phyloP scores from a whole-genome alignment of 2,888 invertebrate species.

The Hypsopygia costalis region DNA sequence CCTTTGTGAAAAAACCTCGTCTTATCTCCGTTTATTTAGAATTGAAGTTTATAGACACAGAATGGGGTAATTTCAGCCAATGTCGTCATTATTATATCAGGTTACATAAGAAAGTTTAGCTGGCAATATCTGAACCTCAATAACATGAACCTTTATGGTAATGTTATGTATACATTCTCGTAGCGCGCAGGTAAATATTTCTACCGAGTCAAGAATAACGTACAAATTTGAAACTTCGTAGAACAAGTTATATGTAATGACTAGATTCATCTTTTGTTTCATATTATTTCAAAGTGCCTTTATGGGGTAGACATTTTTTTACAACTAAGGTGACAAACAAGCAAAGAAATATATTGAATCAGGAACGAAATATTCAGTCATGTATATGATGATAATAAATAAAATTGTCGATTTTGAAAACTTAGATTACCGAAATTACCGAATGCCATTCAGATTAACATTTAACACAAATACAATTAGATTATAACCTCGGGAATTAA shows the following conservation, averaged over 20 bases:
- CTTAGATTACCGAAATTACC: no score
- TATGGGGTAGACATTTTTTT: no score
- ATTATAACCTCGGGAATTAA: no score
- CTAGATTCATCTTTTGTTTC: no score
- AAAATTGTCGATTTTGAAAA: no score
- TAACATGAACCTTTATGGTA: slow-evolving; percentile 57
- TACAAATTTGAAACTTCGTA: slow-evolving; percentile 33
- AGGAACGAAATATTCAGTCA: no score
- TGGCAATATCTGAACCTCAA: slow-evolving; percentile 45
- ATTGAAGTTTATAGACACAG: slow-evolving; percentile 4
- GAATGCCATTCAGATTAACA: no score
- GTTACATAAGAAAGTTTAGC: slow-evolving; percentile 41
- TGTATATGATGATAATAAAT: no score
- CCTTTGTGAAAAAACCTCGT: not conserved
- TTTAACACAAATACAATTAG: no score
- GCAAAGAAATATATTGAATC: no score
- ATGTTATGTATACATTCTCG: slow-evolving; percentile 39
- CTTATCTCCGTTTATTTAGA: slow-evolving; percentile 2
- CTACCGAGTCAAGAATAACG: slow-evolving; percentile 20
- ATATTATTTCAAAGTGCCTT: no score
- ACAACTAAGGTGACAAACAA: no score
- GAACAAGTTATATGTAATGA: slow-evolving; percentile 13
- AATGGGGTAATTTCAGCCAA: slow-evolving; percentile 15
- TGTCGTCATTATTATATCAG: slow-evolving; percentile 34
- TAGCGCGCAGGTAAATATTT: slow-evolving; percentile 15